Evolutionary conservation across 2,113 vertebrate genomes (phyloP).

Genomic region (Ictalurus punctatus): DNA sequence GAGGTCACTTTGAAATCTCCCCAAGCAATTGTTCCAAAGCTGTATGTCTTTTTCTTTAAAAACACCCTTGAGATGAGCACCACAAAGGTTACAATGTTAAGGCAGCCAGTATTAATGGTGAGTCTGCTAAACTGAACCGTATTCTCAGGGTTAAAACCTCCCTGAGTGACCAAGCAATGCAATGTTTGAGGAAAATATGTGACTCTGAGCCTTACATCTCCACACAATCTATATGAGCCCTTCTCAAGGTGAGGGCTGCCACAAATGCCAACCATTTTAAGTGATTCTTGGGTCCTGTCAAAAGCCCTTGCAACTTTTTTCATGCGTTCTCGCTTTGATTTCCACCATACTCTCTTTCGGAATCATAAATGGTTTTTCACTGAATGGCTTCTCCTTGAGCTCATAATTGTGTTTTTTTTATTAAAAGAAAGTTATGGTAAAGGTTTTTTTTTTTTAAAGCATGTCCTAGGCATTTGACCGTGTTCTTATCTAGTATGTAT

Average conservation of each 20-base stretch:
- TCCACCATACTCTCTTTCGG: conserved; percentile 18
- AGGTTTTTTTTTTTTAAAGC: conserved; percentile 47
- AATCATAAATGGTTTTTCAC: conserved; percentile 46
- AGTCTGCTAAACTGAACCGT: conserved; percentile 53
- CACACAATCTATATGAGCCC: conserved; percentile 16
- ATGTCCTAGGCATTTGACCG: conserved; percentile 38
- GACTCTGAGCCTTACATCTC: conserved; percentile 47
- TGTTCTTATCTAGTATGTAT: conserved; percentile 44
- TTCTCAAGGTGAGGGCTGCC: conserved; percentile 44
- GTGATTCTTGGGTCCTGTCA: conserved; percentile 50
- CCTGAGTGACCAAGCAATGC: conserved; percentile 52
- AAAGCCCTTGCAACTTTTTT: conserved; percentile 38
- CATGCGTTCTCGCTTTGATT: conserved; percentile 42
- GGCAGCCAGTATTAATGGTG: conserved; percentile 56
- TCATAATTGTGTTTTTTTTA: conserved; percentile 52
- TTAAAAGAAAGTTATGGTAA: conserved; percentile 46
- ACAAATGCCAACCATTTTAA: conserved; percentile 55
- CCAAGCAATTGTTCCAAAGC: conserved; percentile 55
- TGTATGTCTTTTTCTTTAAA: conserved; percentile 50
- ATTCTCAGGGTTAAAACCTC: conserved; percentile 57
- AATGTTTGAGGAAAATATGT: conserved; percentile 56
- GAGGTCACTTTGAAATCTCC: conserved; percentile 57
- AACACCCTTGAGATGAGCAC: conserved; percentile 56
- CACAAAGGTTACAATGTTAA: conserved; percentile 55
- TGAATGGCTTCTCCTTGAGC: conserved; percentile 49